Evolutionary conservation across 2,113 vertebrate species (phyloP).

Genomic region (Nansenia antarctica): DNA sequence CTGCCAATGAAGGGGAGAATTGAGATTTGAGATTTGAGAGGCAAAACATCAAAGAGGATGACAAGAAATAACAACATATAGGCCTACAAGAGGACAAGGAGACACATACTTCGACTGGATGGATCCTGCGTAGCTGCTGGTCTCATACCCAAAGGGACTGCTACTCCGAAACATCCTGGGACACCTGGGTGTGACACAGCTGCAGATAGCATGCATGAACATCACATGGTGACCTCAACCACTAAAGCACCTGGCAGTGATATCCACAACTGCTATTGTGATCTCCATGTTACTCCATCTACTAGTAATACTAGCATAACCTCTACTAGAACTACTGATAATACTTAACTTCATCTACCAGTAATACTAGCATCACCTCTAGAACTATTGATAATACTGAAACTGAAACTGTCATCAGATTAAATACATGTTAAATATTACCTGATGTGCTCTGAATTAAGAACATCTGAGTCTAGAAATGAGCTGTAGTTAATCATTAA

Average conservation of each 20-base stretch:
- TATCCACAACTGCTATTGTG: no score
- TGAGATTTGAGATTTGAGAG: background rate
- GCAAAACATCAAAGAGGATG: background rate
- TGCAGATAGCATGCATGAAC: no score
- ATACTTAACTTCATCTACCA: no score
- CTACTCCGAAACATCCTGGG: constrained; percentile 55
- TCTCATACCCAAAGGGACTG: constrained; percentile 50
- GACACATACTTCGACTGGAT: constrained; percentile 59
- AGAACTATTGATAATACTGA: no score
- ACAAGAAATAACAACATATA: background rate
- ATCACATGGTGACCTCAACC: no score
- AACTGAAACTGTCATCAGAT: no score
- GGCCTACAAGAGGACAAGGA: background rate
- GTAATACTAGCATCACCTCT: no score
- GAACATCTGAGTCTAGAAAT: background rate
- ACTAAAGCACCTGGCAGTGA: no score
- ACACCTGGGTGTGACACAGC: constrained; percentile 12
- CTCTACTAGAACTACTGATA: no score
- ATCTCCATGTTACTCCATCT: no score
- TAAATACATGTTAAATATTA: no score
- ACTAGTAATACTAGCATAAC: no score
- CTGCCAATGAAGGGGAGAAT: constrained; percentile 37
- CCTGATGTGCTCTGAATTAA: background rate
- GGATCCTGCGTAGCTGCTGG: constrained; percentile 55
- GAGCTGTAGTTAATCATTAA: constrained; percentile 28